Evolutionary conservation across 2,113 vertebrate genomes (phyloP).

Genomic region (Toxotes chatareus): DNA sequence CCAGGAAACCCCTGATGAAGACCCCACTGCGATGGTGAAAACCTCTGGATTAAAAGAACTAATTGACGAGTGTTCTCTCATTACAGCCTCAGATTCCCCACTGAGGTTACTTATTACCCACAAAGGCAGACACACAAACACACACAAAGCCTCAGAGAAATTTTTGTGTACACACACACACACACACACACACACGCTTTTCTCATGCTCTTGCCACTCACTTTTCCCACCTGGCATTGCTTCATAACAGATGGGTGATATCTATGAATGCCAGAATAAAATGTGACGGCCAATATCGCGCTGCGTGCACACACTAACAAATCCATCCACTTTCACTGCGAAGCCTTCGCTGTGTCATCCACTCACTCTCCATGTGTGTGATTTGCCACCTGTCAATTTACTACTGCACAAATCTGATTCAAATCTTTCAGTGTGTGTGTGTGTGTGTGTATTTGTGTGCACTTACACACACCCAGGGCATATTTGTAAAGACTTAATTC

Average conservation of each 20-base stretch:
- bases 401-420: conserved; percentile 35
- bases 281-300: conserved; percentile 38
- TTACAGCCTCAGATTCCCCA: conserved; percentile 19
- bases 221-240: conserved; percentile 41
- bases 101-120: conserved; percentile 24
- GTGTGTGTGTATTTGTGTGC: background rate
- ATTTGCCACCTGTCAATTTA: conserved; percentile 52
- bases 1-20: background rate
- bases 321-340: conserved; percentile 42
- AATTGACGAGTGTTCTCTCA: conserved; percentile 16
- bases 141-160: conserved; percentile 12
- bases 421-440: background rate
- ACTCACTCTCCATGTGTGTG: conserved; percentile 23
- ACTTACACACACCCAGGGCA: background rate
- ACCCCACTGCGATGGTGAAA: background rate
- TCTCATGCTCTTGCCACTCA: background rate
- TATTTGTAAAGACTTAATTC: background rate
- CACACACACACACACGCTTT: background rate
- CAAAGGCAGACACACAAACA: conserved; percentile 4
- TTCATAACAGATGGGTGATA: conserved; percentile 49
- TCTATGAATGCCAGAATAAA: conserved; percentile 40
- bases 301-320: conserved; percentile 22
- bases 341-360: conserved; percentile 23
- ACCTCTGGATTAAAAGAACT: background rate
- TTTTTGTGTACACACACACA: background rate